Conservation (phyloP, 1,140 invertebrate species). For the Coptotermes formosanus region DNA sequence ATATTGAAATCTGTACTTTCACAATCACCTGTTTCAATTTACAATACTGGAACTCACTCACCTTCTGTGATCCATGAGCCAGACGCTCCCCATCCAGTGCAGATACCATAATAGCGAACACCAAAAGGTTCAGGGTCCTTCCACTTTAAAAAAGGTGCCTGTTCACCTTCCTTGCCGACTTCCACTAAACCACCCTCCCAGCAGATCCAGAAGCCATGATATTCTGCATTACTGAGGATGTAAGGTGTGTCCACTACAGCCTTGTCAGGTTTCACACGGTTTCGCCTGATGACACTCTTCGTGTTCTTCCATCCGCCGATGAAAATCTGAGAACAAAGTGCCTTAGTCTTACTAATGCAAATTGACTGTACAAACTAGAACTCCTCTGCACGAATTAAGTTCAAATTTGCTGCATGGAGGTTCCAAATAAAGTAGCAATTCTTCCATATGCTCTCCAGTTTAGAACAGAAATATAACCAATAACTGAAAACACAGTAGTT, state of each 20-base stretch:
- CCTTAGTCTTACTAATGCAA: background rate
- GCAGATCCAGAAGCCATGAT: constrained; percentile 77
- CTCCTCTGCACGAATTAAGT: too few species aligned
- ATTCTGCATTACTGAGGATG: constrained; percentile 67
- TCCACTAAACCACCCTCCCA: constrained; percentile 66
- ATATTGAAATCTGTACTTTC: too few species aligned
- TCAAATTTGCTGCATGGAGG: too few species aligned
- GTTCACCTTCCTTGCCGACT: constrained; percentile 67
- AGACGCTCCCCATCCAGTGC: constrained; percentile 79
- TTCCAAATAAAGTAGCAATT: too few species aligned
- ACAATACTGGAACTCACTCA: constrained; percentile 42
- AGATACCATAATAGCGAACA: constrained; percentile 72
- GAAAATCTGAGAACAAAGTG: constrained; percentile 57
- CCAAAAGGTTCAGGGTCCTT: constrained; percentile 66
- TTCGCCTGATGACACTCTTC: constrained; percentile 79
- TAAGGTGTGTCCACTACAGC: constrained; percentile 67
- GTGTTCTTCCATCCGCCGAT: constrained; percentile 80
- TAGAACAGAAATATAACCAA: too few species aligned
- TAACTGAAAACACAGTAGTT: too few species aligned
- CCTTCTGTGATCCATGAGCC: constrained; percentile 83
- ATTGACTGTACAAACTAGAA: too few species aligned
- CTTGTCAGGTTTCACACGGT: constrained; percentile 74
- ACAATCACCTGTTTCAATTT: background rate
- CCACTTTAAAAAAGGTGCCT: constrained; percentile 67
- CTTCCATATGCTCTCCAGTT: too few species aligned